These are phyloP conservation scores for Xanthorhoe spadicearia DNA, from an alignment of 2,888 invertebrate genomes.

Conservation along the genomic window DNA sequence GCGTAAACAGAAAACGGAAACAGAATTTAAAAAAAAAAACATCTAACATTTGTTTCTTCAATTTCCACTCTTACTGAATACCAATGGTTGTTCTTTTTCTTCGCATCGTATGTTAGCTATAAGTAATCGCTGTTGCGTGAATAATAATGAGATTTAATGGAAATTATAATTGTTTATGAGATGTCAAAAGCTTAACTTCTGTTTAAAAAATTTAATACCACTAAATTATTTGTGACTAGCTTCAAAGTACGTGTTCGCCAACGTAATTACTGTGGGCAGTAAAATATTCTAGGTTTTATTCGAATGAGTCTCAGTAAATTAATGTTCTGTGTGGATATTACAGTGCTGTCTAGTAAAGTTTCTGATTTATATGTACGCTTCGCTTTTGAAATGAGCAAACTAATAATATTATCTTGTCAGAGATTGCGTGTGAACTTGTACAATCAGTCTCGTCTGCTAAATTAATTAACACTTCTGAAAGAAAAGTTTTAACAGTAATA, in stretches of 20 bases:
- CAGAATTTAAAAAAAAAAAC: no score
- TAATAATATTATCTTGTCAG: not conserved
- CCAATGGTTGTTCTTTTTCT: no score
- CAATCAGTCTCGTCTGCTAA: not conserved
- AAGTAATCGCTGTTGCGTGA: no score
- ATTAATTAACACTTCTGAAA: not conserved
- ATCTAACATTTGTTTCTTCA: no score
- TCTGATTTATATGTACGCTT: not conserved
- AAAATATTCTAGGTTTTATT: not conserved
- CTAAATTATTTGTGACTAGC: not conserved
- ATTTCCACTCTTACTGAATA: no score
- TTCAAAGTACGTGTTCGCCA: not conserved
- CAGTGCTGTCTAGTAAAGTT: not conserved
- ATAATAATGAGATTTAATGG: no score
- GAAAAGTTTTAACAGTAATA: not conserved
- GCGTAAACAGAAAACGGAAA: no score
- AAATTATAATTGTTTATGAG: no score
- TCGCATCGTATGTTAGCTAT: no score
- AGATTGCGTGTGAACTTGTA: not conserved
- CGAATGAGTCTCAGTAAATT: not conserved
- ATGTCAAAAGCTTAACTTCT: not conserved
- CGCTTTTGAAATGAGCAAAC: not conserved
- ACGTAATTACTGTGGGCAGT: not conserved
- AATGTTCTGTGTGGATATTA: not conserved
- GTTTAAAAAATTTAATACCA: not conserved